These are phyloP conservation scores for Polypterus bichir DNA, from an alignment of 2,113 vertebrate genomes.

Conservation along the genomic window DNA sequence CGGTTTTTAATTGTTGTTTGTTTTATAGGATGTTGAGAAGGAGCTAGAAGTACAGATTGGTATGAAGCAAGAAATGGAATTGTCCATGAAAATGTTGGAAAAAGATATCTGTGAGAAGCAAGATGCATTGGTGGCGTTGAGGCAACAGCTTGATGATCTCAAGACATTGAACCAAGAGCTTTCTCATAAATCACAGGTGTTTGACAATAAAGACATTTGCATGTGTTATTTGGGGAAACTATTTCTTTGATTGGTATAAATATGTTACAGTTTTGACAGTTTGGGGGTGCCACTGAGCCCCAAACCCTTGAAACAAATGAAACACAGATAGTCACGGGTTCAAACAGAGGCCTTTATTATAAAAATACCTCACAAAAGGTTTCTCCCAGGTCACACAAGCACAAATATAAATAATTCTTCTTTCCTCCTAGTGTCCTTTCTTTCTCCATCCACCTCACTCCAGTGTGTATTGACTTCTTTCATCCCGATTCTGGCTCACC, in stretches of 20 bases:
- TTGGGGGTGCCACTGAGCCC: too few relatives aligned
- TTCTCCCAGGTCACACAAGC: too few relatives aligned
- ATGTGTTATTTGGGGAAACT: neutral
- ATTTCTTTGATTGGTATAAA: neutral
- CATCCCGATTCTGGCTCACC: too few relatives aligned
- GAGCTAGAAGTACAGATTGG: conserved; percentile 93
- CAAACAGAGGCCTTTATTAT: too few relatives aligned
- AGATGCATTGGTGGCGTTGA: conserved; percentile 78
- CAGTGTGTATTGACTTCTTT: too few relatives aligned
- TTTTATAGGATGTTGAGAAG: conserved; percentile 81
- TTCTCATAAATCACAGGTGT: conserved; percentile 84
- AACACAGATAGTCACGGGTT: too few relatives aligned
- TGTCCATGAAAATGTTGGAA: conserved; percentile 98
- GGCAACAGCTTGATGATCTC: conserved; percentile 88
- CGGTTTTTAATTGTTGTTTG: conserved; percentile 7
- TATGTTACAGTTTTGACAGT: too few relatives aligned
- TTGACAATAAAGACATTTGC: neutral
- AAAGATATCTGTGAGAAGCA: conserved; percentile 96
- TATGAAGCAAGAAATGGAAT: conserved; percentile 96
- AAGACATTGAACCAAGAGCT: conserved; percentile 87
- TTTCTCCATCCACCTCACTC: too few relatives aligned
- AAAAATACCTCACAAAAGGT: too few relatives aligned
- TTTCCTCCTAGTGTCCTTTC: too few relatives aligned
- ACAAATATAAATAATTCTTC: too few relatives aligned
- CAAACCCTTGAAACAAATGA: too few relatives aligned